Percentiles rank a stretch among this genome's conserved stretches.
Conservation (phyloP, 2,797 vertebrate genomes). For the Hyperoplus immaculatus region DNA sequence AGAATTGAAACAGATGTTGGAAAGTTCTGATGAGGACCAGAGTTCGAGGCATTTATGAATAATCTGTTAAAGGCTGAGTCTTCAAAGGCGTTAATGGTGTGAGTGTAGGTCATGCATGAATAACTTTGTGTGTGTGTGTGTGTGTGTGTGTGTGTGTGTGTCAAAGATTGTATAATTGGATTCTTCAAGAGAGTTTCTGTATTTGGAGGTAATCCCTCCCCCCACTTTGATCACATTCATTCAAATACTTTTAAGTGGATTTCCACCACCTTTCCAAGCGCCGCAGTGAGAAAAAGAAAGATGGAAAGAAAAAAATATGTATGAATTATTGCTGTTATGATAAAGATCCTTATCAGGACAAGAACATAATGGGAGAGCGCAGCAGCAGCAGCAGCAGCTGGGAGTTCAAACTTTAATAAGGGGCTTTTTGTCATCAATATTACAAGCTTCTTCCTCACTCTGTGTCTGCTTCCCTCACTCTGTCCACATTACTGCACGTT, state of each 20-base stretch:
- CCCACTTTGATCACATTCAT: slow-evolving; percentile 37
- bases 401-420: slow-evolving; percentile 67
- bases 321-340: slow-evolving; percentile 27
- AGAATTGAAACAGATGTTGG: slow-evolving; percentile 37
- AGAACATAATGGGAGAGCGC: slow-evolving; percentile 50
- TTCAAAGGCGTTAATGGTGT: slow-evolving; percentile 59
- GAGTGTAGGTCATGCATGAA: slow-evolving; percentile 43
- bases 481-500: slow-evolving; percentile 52
- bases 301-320: background rate
- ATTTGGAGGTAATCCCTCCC: slow-evolving; percentile 46
- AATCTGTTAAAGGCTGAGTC: slow-evolving; percentile 55
- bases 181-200: slow-evolving; percentile 36
- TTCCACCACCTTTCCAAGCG: slow-evolving; percentile 2
- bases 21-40: slow-evolving; percentile 34
- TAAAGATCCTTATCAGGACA: slow-evolving; percentile 43
- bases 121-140: slow-evolving; percentile 21
- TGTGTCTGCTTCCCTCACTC: slow-evolving; percentile 28
- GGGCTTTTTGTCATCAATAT: slow-evolving; percentile 64
- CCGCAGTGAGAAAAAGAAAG: background rate
- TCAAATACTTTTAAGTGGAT: background rate
- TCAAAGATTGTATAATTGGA: slow-evolving; percentile 49
- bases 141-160: slow-evolving; percentile 9
- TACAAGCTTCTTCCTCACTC: slow-evolving; percentile 45
- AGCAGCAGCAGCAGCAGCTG: slow-evolving; percentile 52
- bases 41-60: slow-evolving; percentile 45